Base-by-base conservation (phyloP, 1,140 invertebrate species). In the Proctacanthus coquilletti region DNA sequence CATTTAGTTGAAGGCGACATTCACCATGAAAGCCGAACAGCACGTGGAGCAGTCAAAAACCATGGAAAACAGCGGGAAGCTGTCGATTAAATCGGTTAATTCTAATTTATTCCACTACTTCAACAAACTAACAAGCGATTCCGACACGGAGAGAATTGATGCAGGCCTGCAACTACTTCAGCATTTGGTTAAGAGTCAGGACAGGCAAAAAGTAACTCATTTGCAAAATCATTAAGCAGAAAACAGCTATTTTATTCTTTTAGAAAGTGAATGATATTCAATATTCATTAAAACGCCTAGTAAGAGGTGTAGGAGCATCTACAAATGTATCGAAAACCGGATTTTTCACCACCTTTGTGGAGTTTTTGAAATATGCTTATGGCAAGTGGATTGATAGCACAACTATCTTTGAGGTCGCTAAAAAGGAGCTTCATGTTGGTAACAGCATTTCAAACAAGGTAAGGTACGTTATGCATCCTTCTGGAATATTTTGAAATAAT, bases 241-340 rank as follows among this genome's bases (percentile, higher is more conserved):
- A 10, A n/a, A 9, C 34, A 3, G 34, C 21, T 5, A 5, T 15
- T 38, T 36, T 9, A 21, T 10, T 23, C 11, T 39, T 25, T 17
- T 31, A 42, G 40, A 38, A 40, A 31, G 18, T 19, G 9, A 32
- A 25, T n/a, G 37, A 45, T 19, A 21, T 40, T n/a, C 1, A 32
- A 2, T 47, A 45, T 32, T 27, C 29, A 14, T 30, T 47, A 18
- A 41, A 43, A 21, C 41, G 45, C 21, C 30, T 47, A 13, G 35
- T 47, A 20, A 39, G 45, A 20, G 45, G 45, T 18, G 41, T 40
- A 35, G 45, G 45, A 13, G 39, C 45, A 19, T 40, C 41, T 6
- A 47, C 45, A n/a, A 43, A 37, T 30, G 20, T 9, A 2, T 45
- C 43, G 1, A 36, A 42, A 15, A 19, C 39, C 4, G 43, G 41